Base-by-base conservation (phyloP, 2,888 invertebrate genomes). In the Chrysodeixis includens region DNA sequence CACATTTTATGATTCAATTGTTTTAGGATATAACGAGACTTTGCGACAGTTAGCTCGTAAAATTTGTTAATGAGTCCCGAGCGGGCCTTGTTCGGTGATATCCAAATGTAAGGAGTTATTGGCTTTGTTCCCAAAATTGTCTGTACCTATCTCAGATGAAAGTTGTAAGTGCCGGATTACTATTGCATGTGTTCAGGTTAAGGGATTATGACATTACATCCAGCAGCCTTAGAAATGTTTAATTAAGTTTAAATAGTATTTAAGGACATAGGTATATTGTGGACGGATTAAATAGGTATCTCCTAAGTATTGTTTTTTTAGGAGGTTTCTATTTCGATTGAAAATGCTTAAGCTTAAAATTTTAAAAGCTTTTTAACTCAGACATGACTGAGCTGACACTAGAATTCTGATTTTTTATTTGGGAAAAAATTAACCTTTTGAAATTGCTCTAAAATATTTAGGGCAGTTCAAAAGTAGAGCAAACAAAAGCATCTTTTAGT, bases 21-120 rank as follows among this genome's bases (percentile, higher is more conserved):
- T 77, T 77, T 77, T 51, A 58, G 69, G 65, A 55, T 74, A 77
- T 58, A 76, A 69, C 56, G 22, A 74, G 69, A 77, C 57, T 79
- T 65, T 12, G 49, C 16, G 56, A 66, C 66, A 62, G 56, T 54
- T 62, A 40, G 26, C 62, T 73, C 78, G 32, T 77, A 74, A 80
- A 74, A 62, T 65, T 40, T n/a, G 32, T 56, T 66, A 73, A 61
- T 67, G 77, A 60, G 55, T 49, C 55, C 32, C 53, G 51, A 74
- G 60, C 58, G 65, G 60, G 73, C 49, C 53, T 62, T 67, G 61
- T 80, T 56, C 62, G 20, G 65, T 54, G 35, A 62, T 32, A 67
- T 57, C 46, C 60, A 62, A 73, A 77, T 64, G 53, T 26, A 51
- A 12, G 59, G 66, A 68, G 61, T 58, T 49, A 20, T 60, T 53